Conservation (phyloP, 2,888 invertebrate species). For the Drosophila phalerata region DNA sequence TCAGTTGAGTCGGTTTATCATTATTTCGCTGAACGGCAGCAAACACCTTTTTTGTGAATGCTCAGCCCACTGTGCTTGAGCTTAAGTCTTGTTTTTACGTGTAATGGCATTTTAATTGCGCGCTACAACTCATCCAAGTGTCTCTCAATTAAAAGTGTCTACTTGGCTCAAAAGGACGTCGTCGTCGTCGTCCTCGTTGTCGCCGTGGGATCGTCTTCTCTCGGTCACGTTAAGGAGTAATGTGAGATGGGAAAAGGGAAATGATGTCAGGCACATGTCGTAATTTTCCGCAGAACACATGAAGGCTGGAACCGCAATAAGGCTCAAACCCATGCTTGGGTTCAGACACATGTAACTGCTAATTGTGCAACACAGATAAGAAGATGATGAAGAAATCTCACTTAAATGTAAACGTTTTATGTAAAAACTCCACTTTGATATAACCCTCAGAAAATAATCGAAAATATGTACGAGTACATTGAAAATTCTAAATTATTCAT, state of each 20-base stretch:
- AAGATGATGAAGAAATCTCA: constrained; percentile 15
- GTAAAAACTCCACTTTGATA: constrained; percentile 23
- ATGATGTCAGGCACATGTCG: constrained; percentile 73
- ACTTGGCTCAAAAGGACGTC: constrained; percentile 68
- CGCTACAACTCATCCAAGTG: constrained; percentile 72
- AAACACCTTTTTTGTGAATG: not conserved
- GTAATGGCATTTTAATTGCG: constrained; percentile 79
- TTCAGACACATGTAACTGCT: constrained; percentile 64
- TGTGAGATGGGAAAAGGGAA: constrained; percentile 31
- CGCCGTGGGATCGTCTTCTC: constrained; percentile 22
- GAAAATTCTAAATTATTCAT: not conserved
- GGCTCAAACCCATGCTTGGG: constrained; percentile 11
- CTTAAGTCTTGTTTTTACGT: constrained; percentile 62
- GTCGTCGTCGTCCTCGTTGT: constrained; percentile 34
- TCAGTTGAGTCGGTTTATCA: not conserved
- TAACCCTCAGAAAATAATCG: constrained; percentile 27
- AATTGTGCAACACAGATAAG: constrained; percentile 72
- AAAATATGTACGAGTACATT: not conserved
- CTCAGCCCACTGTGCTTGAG: constrained; percentile 19
- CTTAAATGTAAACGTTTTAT: constrained; percentile 34
- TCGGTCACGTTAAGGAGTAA: constrained; percentile 3
- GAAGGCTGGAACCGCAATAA: constrained; percentile 33
- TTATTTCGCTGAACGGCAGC: no score
- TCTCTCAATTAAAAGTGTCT: constrained; percentile 80
- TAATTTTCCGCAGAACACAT: constrained; percentile 61